phyloP scores from a whole-genome alignment of 2,888 invertebrate genomes.

The Luffia ferchaultella region DNA sequence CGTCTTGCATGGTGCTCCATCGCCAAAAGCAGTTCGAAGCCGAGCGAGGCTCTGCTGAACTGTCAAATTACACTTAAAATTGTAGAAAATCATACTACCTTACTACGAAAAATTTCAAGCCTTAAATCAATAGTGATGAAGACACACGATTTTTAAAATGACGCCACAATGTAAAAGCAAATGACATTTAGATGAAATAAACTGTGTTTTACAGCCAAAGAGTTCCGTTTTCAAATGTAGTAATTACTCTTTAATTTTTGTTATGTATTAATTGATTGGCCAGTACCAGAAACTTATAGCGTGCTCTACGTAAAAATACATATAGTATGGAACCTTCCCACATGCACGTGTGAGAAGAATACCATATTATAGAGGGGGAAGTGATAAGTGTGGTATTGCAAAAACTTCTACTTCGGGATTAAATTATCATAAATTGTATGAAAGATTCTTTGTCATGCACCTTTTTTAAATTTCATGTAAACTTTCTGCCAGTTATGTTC shows the following conservation, averaged over 20 bases:
- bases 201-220: background rate
- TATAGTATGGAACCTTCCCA: too few species aligned
- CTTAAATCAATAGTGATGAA: background rate
- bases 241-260: background rate
- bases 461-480: too few species aligned
- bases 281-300: background rate
- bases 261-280: background rate
- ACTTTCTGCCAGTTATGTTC: too few species aligned
- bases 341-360: too few species aligned
- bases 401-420: too few species aligned
- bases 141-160: background rate
- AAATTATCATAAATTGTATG: too few species aligned
- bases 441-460: too few species aligned
- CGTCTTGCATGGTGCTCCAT: conserved; percentile 1
- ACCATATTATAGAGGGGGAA: too few species aligned
- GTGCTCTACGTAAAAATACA: background rate
- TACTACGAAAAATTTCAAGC: background rate
- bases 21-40: conserved; percentile 1
- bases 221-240: background rate
- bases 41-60: background rate
- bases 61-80: background rate
- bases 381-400: too few species aligned
- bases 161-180: background rate
- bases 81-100: background rate
- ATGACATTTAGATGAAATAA: background rate